Evolutionary conservation across 1,140 invertebrate species (phyloP).

Genomic region (fruit fly (Drosophila melanogaster)): Release_6_plus_ISO1_MT NT_033777.3:28817501-28818000

Average conservation of each 20-base stretch:
- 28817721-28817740: slow-evolving; percentile 94
- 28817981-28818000: slow-evolving; percentile 3
- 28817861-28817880: slow-evolving; percentile 36
- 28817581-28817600: slow-evolving; percentile 88
- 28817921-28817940: slow-evolving; percentile 36
- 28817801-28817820: slow-evolving; percentile 85
- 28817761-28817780: slow-evolving; percentile 95
- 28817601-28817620: slow-evolving; percentile 79
- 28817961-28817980: slow-evolving; percentile 18
- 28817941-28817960: slow-evolving; percentile 25
- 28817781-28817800: slow-evolving; percentile 91
- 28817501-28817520: slow-evolving; percentile 94
- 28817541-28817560: slow-evolving; percentile 96
- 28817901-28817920: slow-evolving; percentile 21
- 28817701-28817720: slow-evolving; percentile 96
- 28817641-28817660: slow-evolving; percentile 92
- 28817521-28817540: slow-evolving; percentile 93
- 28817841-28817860: slow-evolving; percentile 20
- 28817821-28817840: slow-evolving; percentile 10
- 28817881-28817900: slow-evolving; percentile 46
- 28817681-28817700: slow-evolving; percentile 93
- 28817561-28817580: slow-evolving; percentile 91
- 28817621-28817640: slow-evolving; percentile 85
- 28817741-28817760: slow-evolving; percentile 93
- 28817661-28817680: slow-evolving; percentile 92